phyloP scores from a whole-genome alignment of 2,888 invertebrate genomes.

The Imbricaverruca yamaguchii region DNA sequence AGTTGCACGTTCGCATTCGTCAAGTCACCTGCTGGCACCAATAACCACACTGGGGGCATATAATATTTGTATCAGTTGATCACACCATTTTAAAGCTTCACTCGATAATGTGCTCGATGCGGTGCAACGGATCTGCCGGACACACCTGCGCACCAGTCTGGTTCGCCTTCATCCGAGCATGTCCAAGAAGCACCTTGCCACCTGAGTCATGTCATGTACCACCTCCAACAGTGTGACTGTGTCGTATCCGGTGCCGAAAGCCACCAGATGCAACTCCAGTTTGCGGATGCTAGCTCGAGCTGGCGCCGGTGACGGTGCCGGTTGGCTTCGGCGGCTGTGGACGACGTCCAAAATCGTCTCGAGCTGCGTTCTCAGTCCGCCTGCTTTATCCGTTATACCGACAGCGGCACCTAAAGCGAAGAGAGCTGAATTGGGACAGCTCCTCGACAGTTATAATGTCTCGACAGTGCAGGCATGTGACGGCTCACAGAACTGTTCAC shows the following conservation, averaged over 20 bases:
- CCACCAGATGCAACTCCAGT: not conserved
- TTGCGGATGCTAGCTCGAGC: not conserved
- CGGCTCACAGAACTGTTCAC: too few species aligned
- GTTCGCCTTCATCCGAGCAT: not conserved
- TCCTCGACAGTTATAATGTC: too few species aligned
- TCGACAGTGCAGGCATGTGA: too few species aligned
- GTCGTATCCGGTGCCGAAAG: not conserved
- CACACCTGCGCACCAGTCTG: too few species aligned
- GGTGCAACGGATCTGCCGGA: too few species aligned
- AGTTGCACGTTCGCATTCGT: not conserved
- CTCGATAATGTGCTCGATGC: too few species aligned
- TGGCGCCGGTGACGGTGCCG: not conserved
- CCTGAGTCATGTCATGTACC: not conserved
- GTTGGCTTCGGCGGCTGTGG: not conserved
- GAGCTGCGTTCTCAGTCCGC: not conserved
- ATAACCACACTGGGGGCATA: too few species aligned
- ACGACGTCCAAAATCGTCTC: not conserved
- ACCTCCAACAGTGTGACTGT: not conserved
- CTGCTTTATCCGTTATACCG: too few species aligned
- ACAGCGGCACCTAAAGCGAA: too few species aligned
- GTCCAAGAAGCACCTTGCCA: not conserved
- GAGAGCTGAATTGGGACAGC: too few species aligned
- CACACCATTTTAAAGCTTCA: too few species aligned
- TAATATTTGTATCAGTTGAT: too few species aligned
- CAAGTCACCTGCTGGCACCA: not conserved